phyloP scores from a whole-genome alignment of 2,888 invertebrate genomes.

The Lasioglossum leucozonium region DNA sequence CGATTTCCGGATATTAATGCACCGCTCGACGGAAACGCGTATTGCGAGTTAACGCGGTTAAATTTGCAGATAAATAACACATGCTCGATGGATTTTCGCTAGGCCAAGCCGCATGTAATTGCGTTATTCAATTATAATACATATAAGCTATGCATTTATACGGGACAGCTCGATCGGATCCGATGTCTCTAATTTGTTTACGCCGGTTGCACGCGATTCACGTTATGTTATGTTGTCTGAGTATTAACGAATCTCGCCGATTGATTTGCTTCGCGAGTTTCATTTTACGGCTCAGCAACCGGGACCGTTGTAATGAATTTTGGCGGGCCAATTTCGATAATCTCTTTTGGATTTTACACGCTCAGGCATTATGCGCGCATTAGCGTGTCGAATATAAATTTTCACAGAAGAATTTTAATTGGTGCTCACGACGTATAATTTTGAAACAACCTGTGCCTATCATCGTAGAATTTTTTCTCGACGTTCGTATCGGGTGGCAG shows the following conservation, averaged over 20 bases:
- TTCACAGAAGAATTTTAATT: background rate
- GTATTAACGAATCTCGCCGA: background rate
- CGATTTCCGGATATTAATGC: constrained; percentile 63
- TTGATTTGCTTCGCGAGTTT: constrained; percentile 4
- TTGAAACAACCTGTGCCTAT: background rate
- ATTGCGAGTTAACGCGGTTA: constrained; percentile 50
- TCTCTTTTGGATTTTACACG: constrained; percentile 1
- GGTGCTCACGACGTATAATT: no score
- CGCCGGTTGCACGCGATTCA: background rate
- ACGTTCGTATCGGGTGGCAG: background rate
- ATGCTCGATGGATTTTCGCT: constrained; percentile 29
- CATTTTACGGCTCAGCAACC: background rate
- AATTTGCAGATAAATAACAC: constrained; percentile 61
- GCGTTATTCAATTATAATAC: constrained; percentile 34
- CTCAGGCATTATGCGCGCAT: background rate
- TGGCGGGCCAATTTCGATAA: background rate
- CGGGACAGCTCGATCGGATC: background rate
- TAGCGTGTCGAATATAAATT: background rate
- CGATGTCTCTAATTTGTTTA: constrained; percentile 18
- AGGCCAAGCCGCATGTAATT: constrained; percentile 20
- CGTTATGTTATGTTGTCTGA: background rate
- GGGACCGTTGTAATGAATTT: background rate
- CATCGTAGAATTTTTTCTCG: background rate
- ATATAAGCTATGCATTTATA: constrained; percentile 17
- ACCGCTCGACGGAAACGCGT: constrained; percentile 30